Conservation (phyloP, 2,113 vertebrate species). For the Clarias macrocephalus region DNA sequence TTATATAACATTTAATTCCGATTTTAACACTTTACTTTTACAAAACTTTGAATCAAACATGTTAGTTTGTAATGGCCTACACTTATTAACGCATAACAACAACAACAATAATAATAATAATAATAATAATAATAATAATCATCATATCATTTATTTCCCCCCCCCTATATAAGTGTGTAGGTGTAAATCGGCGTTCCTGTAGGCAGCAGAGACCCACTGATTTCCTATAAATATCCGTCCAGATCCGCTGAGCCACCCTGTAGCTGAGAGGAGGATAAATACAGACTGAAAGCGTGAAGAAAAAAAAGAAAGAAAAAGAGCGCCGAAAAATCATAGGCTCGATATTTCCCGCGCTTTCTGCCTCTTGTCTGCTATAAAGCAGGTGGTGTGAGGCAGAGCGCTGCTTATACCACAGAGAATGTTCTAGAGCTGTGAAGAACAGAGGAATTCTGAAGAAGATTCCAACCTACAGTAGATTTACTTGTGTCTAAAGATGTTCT, state of each 20-base stretch:
- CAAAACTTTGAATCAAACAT: background rate
- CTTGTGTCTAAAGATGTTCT: background rate
- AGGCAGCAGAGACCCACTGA: background rate
- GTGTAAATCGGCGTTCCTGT: background rate
- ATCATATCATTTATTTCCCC: too few relatives aligned
- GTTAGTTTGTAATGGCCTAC: background rate
- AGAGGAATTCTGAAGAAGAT: background rate
- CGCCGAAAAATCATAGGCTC: background rate
- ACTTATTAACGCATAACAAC: background rate
- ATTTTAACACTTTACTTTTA: background rate
- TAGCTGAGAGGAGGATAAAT: slow-evolving; percentile 16
- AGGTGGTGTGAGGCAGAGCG: background rate
- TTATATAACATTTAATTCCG: background rate
- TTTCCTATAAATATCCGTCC: slow-evolving; percentile 1
- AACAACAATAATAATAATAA: slow-evolving; percentile 22
- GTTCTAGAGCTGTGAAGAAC: background rate
- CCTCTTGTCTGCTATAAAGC: background rate
- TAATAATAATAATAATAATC: background rate
- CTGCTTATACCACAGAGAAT: background rate
- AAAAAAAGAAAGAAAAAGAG: slow-evolving; percentile 1
- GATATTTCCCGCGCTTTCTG: slow-evolving; percentile 1
- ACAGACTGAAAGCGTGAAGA: background rate
- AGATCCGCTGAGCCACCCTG: background rate
- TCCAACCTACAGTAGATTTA: background rate
- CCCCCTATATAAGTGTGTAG: background rate